phyloP scores from a whole-genome alignment of 2,797 vertebrate species.

The Gallinago stenura region DNA sequence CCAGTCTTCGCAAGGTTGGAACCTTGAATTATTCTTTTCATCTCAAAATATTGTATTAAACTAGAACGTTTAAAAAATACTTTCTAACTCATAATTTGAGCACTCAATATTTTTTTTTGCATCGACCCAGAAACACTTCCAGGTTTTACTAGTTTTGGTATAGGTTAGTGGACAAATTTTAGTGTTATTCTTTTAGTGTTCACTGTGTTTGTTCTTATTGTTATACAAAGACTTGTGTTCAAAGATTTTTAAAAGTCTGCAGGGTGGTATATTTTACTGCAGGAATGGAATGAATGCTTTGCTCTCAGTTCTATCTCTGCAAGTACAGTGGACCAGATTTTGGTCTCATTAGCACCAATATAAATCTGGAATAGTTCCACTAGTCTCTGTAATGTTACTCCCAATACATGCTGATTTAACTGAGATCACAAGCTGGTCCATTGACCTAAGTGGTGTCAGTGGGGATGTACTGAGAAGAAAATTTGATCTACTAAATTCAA shows the following conservation, averaged over 20 bases:
- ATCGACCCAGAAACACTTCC: neutral
- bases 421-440: conserved; percentile 69
- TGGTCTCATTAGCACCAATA: conserved; percentile 60
- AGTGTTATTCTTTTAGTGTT: neutral
- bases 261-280: neutral
- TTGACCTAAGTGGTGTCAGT: conserved; percentile 72
- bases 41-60: neutral
- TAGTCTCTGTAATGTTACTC: conserved; percentile 55
- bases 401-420: conserved; percentile 64
- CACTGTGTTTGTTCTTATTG: neutral
- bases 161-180: neutral
- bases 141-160: neutral
- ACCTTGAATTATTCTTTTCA: neutral
- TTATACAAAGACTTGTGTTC: neutral
- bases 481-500: conserved; percentile 74
- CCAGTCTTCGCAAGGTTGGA: neutral
- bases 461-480: conserved; percentile 63
- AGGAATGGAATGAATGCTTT: conserved; percentile 12
- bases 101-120: neutral
- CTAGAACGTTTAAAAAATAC: neutral
- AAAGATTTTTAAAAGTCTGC: neutral
- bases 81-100: neutral
- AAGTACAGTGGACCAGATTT: conserved; percentile 43
- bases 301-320: neutral
- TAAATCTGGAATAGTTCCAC: conserved; percentile 66